Conservation (phyloP, 2,888 invertebrate species). For the Spatulosminthurus flaviceps region DNA sequence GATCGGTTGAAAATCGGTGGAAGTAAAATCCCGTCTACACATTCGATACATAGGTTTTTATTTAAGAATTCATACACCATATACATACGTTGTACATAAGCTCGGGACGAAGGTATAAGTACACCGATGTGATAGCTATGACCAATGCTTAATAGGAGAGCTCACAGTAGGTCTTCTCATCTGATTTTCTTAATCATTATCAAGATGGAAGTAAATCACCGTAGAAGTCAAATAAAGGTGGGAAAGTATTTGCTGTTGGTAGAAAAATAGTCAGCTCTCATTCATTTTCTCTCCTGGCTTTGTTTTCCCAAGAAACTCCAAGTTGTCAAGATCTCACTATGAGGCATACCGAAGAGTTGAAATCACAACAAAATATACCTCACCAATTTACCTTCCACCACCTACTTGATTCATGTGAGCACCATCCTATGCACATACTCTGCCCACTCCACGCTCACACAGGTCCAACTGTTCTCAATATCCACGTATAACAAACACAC, state of each 20-base stretch:
- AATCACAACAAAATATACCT: constrained; percentile 15
- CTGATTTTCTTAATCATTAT: constrained; percentile 50
- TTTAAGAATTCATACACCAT: no score
- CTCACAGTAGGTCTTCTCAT: constrained; percentile 39
- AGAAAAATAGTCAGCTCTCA: constrained; percentile 47
- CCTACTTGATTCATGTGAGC: constrained; percentile 25
- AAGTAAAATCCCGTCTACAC: no score
- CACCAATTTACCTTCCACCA: constrained; percentile 27
- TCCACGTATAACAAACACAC: background rate
- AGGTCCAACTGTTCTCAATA: background rate
- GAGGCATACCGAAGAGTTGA: constrained; percentile 39
- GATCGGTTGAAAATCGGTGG: no score
- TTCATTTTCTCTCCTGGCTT: constrained; percentile 47
- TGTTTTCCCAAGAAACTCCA: constrained; percentile 54
- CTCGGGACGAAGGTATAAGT: no score
- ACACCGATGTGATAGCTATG: background rate
- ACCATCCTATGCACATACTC: background rate
- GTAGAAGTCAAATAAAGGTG: constrained; percentile 47
- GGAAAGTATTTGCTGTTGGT: constrained; percentile 50
- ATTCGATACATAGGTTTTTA: no score
- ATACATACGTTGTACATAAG: no score
- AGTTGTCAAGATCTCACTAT: constrained; percentile 54
- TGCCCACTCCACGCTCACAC: background rate
- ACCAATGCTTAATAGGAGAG: constrained; percentile 18
- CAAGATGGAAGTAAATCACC: constrained; percentile 50